phyloP scores from a whole-genome alignment of 23 tunicate species.

The Phallusia fumigata region DNA sequence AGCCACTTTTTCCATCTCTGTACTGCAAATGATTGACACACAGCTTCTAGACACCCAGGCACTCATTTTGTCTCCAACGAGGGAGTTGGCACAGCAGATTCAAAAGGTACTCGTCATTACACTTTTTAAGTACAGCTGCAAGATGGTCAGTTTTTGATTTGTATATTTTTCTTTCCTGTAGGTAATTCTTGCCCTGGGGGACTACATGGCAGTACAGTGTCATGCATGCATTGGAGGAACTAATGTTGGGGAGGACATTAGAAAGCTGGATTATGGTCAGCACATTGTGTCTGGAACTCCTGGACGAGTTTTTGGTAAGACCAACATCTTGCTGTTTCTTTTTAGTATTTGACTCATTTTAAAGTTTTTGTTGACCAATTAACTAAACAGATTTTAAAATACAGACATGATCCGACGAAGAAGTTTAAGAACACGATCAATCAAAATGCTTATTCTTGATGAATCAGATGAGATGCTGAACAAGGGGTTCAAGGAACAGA shows the following conservation, averaged over 20 bases:
- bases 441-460: conserved; percentile 90
- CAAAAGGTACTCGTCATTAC: conserved; percentile 98
- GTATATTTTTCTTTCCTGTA: background rate
- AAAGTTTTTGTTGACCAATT: too few relatives aligned
- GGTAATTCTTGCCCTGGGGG: conserved; percentile 96
- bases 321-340: too few relatives aligned
- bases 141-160: background rate
- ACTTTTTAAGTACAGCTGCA: too few relatives aligned
- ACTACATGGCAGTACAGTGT: conserved; percentile 98
- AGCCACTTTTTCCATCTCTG: conserved; percentile 97
- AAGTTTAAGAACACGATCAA: conserved; percentile 82
- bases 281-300: conserved; percentile 96
- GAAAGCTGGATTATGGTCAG: conserved; percentile 98
- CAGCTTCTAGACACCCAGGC: conserved; percentile 96
- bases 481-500: conserved; percentile 99
- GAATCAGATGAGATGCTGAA: conserved; percentile 98
- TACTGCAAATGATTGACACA: conserved; percentile 98
- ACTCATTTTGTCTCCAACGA: conserved; percentile 82
- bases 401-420: conserved; percentile 95
- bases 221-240: conserved; percentile 99
- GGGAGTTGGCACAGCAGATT: conserved; percentile 96
- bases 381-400: too few relatives aligned
- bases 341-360: too few relatives aligned
- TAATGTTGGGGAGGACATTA: conserved; percentile 97
- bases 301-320: conserved; percentile 90